Base-by-base conservation (phyloP, 37 sponge, comb jelly and placozoan species). In the Beroe ovata region DNA sequence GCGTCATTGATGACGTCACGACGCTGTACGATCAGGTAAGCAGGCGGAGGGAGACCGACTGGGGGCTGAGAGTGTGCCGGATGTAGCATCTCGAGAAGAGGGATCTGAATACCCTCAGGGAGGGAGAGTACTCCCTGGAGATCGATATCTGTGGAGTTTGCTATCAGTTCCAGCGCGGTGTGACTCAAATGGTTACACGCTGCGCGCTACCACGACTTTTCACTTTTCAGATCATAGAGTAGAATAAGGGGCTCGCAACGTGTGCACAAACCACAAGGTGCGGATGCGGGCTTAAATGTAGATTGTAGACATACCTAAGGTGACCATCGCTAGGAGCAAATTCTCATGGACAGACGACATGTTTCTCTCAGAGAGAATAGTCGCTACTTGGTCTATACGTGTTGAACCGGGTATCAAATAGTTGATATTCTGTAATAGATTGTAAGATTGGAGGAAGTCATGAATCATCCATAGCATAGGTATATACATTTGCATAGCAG, bases 1-100 rank as follows among this genome's bases (percentile, higher is more conserved):
- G 54, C 11, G 54, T 47, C 11, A 62, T 25, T 16, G 4, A 62
- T 62, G 63, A 62, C 29, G 19, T 62, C 63, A 4, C 4, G 8
- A 25, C 84, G 25, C 23, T 77, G 42, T 8, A 77, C 54, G 21
- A 77, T 42, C 4, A 6, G 8, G 54, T 77, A 77, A 4, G 54
- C 54, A 23, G 84, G 2, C 26, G 84, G 47, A 77, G 84, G 84
- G 38, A 77, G 22, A 19, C 54, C 84, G 11, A 54, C 14, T 22
- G 84, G 84, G 4, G 84, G 84, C 54, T 77, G 20, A 26, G 54
- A 77, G 84, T 77, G 84, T 3, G 84, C 84, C 1, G 84, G 84
- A 23, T 77, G 41, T 4, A 77, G 47, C 28, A 25, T 54, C 22
- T 42, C 54, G 26, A 77, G 84, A 18, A 77, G 84, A 6, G 84